These are phyloP conservation scores for Hylomyscus alleni DNA, from an alignment of 2,797 vertebrate species.

Conservation along the genomic window DNA sequence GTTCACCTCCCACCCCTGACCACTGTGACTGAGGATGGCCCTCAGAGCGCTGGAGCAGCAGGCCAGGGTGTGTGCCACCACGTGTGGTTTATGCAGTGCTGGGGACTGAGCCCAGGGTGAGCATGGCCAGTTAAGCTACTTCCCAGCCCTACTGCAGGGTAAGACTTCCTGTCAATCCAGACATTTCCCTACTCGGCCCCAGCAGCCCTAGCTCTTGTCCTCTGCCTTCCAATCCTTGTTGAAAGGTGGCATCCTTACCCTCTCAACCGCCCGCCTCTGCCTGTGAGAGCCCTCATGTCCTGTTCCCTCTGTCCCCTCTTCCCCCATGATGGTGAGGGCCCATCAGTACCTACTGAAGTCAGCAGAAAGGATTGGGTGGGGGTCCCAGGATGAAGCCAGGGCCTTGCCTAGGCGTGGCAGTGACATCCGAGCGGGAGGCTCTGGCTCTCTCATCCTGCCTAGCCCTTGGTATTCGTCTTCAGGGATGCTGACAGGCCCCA, in stretches of 20 bases:
- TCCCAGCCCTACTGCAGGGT: neutral
- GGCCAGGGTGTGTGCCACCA: neutral
- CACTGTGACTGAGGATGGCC: neutral
- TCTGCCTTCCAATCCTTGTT: neutral
- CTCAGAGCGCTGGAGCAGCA: neutral
- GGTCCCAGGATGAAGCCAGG: neutral
- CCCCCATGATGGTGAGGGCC: neutral
- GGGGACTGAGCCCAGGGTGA: neutral
- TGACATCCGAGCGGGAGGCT: neutral
- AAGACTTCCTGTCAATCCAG: neutral
- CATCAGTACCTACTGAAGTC: neutral
- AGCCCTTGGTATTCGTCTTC: conserved; percentile 40
- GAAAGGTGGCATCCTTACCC: accelerated
- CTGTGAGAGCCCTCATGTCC: accelerated
- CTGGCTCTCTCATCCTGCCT: conserved; percentile 26
- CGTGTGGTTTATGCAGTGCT: neutral
- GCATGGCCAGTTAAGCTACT: neutral
- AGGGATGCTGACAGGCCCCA: conserved; percentile 43
- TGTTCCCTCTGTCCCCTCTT: neutral
- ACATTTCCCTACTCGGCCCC: accelerated
- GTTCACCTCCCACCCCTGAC: neutral
- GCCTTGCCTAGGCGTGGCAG: conserved; percentile 50
- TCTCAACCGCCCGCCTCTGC: accelerated
- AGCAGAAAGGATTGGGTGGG: accelerated
- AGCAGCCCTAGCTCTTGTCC: neutral